A percentile compares a stretch with the other conserved stretches of the same genome.
phyloP scores from a whole-genome alignment of 1,140 invertebrate species.

The Pachypsylla venusta region DNA sequence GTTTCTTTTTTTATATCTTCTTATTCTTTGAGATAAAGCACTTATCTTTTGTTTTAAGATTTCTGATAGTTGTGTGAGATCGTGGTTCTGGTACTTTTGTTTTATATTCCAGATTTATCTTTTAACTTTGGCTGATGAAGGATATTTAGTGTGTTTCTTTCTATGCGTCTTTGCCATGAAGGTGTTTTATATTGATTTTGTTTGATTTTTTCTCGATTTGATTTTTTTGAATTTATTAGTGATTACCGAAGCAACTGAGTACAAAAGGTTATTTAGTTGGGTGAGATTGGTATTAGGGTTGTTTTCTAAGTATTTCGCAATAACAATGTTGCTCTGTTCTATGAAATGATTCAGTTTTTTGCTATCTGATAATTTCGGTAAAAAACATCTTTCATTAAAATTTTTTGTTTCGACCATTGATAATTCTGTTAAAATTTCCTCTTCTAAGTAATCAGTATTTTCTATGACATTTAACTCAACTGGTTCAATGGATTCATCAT shows the following conservation, averaged over 20 bases:
- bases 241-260: neutral
- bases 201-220: neutral
- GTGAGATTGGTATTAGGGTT: neutral
- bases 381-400: neutral
- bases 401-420: neutral
- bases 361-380: neutral
- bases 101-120: too few relatives aligned
- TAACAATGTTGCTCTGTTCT: neutral
- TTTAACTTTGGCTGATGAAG: too few relatives aligned
- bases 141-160: too few relatives aligned
- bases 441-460: neutral
- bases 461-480: neutral
- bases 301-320: neutral
- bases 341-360: neutral
- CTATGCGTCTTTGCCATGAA: neutral
- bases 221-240: neutral
- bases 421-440: neutral
- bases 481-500: neutral
- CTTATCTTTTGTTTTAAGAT: too few relatives aligned
- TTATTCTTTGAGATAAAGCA: too few relatives aligned
- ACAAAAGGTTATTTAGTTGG: neutral
- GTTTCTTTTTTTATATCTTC: too few relatives aligned
- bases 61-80: too few relatives aligned
- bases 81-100: too few relatives aligned
- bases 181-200: neutral